Conservation (phyloP, 2,888 invertebrate species). For the Callosobruchus maculatus region DNA sequence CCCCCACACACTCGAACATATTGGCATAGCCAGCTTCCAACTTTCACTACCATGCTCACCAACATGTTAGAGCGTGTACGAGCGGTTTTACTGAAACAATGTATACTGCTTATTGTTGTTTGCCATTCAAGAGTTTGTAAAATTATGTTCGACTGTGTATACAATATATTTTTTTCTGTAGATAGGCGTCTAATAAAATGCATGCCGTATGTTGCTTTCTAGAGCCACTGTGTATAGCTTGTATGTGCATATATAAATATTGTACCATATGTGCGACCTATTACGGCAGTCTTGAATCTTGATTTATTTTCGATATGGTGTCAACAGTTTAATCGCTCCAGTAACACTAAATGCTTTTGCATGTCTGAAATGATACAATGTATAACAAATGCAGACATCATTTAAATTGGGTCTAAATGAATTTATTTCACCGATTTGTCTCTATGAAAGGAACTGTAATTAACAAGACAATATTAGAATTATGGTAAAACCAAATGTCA, state of each 20-base stretch:
- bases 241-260: slow-evolving; percentile 19
- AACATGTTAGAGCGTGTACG: too few species aligned
- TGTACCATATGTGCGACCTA: slow-evolving; percentile 27
- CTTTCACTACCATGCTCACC: too few species aligned
- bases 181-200: slow-evolving; percentile 6
- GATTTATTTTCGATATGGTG: slow-evolving; percentile 17
- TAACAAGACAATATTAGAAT: too few species aligned
- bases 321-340: slow-evolving; percentile 18
- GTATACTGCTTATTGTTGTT: too few species aligned
- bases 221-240: slow-evolving; percentile 5
- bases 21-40: too few species aligned
- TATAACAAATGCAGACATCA: neutral
- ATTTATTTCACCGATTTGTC: neutral
- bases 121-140: too few species aligned
- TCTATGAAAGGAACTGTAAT: too few species aligned
- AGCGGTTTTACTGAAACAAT: too few species aligned
- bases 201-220: neutral
- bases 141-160: too few species aligned
- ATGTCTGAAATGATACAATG: neutral
- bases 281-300: slow-evolving; percentile 8
- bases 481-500: too few species aligned
- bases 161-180: too few species aligned
- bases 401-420: neutral
- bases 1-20: too few species aligned
- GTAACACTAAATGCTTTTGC: neutral